A percentile compares a stretch with the other conserved stretches of the same genome.
These are phyloP conservation scores for Bettongia penicillata DNA, from an alignment of 2,113 vertebrate species.

Conservation along the genomic window DNA sequence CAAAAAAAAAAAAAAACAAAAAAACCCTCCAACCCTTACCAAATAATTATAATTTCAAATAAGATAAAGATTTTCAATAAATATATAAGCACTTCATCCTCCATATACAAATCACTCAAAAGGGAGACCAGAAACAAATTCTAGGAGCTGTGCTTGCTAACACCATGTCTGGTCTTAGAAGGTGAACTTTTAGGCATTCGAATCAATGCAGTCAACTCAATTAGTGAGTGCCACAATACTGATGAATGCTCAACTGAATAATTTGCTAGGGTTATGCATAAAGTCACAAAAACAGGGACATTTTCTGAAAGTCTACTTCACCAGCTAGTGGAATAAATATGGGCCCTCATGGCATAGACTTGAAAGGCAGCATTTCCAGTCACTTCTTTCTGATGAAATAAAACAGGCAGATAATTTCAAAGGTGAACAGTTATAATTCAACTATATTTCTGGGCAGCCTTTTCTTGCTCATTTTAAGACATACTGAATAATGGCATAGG, in stretches of 20 bases:
- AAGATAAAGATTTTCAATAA: slow-evolving; percentile 90
- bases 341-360: slow-evolving; percentile 46
- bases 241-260: slow-evolving; percentile 13
- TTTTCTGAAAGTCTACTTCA: not conserved
- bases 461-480: slow-evolving; percentile 4
- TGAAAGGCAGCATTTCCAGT: slow-evolving; percentile 38
- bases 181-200: slow-evolving; percentile 58
- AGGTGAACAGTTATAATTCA: slow-evolving; percentile 9
- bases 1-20: not conserved
- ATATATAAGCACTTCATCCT: slow-evolving; percentile 90
- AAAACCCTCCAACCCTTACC: slow-evolving; percentile 81
- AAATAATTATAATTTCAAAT: slow-evolving; percentile 88
- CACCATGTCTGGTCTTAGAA: slow-evolving; percentile 75
- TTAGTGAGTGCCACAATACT: slow-evolving; percentile 54
- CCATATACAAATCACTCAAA: slow-evolving; percentile 88
- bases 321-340: slow-evolving; percentile 47
- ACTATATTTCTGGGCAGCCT: slow-evolving; percentile 50
- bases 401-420: slow-evolving; percentile 9
- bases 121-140: slow-evolving; percentile 84
- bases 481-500: slow-evolving; percentile 40
- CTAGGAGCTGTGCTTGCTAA: slow-evolving; percentile 84
- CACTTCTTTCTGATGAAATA: slow-evolving; percentile 31
- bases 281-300: slow-evolving; percentile 59
- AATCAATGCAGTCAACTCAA: slow-evolving; percentile 42
- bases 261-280: slow-evolving; percentile 39